Evolutionary conservation across 2,888 invertebrate species (phyloP), one percentile per base, ranked within the genome.

Genomic region (Coenonympha glycerion): DNA sequence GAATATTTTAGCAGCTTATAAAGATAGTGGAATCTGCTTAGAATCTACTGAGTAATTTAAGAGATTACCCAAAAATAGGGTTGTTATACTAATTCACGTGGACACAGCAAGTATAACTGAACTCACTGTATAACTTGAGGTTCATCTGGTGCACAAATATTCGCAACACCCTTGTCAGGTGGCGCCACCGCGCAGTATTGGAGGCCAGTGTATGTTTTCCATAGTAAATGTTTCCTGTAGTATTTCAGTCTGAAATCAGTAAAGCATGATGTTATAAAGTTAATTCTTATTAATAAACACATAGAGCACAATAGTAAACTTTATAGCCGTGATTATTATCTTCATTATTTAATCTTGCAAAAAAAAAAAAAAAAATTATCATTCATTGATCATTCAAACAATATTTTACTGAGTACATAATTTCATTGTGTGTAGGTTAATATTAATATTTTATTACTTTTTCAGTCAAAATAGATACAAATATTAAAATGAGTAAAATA

Each of bases 161-260:
- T 92, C 31, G 82, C 52, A 6, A 81, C 76, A 19, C 81, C 80
- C 89, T 85, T 93, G 88, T 76, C 91, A 2, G 95, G 94, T 58
- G 94, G 90, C n/a, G 93, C 89, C 0, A 95, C 95, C 3, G 95
- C 94, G 63, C 94, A 91, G 67, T 96, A 95, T 68, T 95, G 95
- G 33, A 95, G 86, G 3, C 94, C 90, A 66, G 94, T 93, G 76
- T 95, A 95, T 1, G 95, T 93, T 86, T 92, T 93, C 93, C 96
- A 95, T 74, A 95, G 91, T 39, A 96, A 88, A 82, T 92, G 93
- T 83, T 95, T 94, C 64, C 91, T 87, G 70, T 90, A 91, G 70
- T 90, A 91, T 71, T 91, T 91, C 2, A 91, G 79, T 57, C 92
- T 92, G 76, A 54, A 56, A 50, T 15, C 8, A 18, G 59, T 26